Evolutionary conservation across 2,888 invertebrate genomes (phyloP).

Genomic region (Cheilosia vulpina): DNA sequence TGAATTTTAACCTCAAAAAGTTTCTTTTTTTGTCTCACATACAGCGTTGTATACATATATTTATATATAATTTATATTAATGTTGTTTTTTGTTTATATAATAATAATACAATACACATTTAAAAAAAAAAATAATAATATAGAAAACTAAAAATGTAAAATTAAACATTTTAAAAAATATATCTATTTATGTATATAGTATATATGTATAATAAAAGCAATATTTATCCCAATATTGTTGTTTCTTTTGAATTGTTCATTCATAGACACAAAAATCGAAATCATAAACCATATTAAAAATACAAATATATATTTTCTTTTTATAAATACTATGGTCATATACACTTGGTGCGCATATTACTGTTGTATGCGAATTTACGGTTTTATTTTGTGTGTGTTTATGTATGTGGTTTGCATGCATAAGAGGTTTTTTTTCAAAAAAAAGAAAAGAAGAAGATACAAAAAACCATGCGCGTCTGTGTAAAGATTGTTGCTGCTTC

Average conservation of each 20-base stretch:
- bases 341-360: constrained; percentile 46
- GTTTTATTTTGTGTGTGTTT: constrained; percentile 35
- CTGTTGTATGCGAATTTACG: constrained; percentile 45
- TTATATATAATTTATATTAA: constrained; percentile 68
- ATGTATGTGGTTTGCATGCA: constrained; percentile 54
- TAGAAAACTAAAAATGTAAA: constrained; percentile 70
- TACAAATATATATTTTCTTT: constrained; percentile 62
- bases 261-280: constrained; percentile 47
- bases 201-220: constrained; percentile 67
- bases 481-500: constrained; percentile 57
- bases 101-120: constrained; percentile 61
- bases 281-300: constrained; percentile 52
- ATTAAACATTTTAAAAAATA: constrained; percentile 73
- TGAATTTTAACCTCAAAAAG: constrained; percentile 69
- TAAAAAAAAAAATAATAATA: constrained; percentile 53
- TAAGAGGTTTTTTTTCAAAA: constrained; percentile 18
- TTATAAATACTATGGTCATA: constrained; percentile 66
- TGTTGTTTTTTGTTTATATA: constrained; percentile 46
- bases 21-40: constrained; percentile 59
- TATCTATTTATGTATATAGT: constrained; percentile 61
- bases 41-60: constrained; percentile 71
- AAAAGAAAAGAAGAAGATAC: not conserved
- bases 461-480: constrained; percentile 47
- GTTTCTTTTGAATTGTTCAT: constrained; percentile 30
- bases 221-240: constrained; percentile 66